Evolutionary conservation across 2,797 vertebrate genomes (phyloP), one percentile per base, ranked within the genome.

Genomic region (Lophotriccus pileatus): DNA sequence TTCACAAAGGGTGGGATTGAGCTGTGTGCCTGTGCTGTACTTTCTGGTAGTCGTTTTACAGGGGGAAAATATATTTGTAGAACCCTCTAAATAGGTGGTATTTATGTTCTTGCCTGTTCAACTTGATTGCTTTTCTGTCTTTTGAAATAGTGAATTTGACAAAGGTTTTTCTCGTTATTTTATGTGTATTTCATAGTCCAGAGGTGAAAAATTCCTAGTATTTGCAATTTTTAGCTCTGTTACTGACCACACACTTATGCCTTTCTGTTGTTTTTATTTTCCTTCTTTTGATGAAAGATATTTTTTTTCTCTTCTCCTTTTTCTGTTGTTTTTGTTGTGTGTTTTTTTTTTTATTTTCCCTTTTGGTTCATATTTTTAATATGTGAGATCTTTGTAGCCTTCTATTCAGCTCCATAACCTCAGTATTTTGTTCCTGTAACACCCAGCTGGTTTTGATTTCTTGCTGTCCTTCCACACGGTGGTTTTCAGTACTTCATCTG

Each of bases 1-100:
- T 94, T 94, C 76, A 89, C 81, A 93, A 96, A 96, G 92, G 86
- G 63, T 95, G 62, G 73, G 93, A 52, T 93, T 87, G 90, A 94
- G 63, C 68, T 88, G 10, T 95, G 36, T 87, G 88, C 63, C 59
- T 62, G 1, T 84, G 74, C 64, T 87, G 30, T 46, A 14, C 74
- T 96, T 94, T 75, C 21, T 64, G 77, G 69, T 78, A 56, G 46
- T 70, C 16, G n/a, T 87, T 36, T 75, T 41, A 36, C 59, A 73
- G 43, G 79, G 73, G 72, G 84, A 62, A 88, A 66, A 53, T 9
- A 1, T 25, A 6, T 20, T 74, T 64, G 18, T 77, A 39, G 30
- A 79, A 60, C 87, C 2, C 2, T 62, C 6, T 62, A 21, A 62
- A 41, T 37, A 58, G 32, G 17, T 58, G 37, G 14, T 39, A 19